These are phyloP conservation scores for Porphyrio hochstetteri DNA, from an alignment of 2,113 vertebrate species.

Conservation along the genomic window DNA sequence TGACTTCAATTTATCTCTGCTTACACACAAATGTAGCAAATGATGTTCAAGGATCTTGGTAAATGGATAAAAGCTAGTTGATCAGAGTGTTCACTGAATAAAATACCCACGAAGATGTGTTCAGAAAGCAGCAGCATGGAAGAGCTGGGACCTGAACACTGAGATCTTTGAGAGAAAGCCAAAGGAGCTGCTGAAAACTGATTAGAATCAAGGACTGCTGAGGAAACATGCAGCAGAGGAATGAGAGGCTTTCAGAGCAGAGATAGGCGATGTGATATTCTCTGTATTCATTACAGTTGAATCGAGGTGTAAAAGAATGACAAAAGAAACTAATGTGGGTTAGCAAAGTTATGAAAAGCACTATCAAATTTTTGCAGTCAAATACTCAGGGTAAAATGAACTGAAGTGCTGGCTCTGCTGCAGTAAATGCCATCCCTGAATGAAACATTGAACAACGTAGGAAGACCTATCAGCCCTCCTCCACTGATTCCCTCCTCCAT, in stretches of 20 bases:
- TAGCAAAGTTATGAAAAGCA: background rate
- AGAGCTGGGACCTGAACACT: background rate
- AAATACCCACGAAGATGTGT: background rate
- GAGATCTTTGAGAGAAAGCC: background rate
- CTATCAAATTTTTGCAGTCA: background rate
- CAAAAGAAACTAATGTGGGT: background rate
- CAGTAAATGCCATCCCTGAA: background rate
- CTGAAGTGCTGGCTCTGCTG: background rate
- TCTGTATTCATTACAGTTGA: background rate
- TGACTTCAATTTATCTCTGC: background rate
- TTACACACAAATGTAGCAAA: background rate
- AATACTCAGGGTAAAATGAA: background rate
- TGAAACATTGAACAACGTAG: background rate
- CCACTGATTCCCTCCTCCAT: background rate
- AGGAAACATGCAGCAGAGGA: background rate
- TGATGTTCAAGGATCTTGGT: background rate
- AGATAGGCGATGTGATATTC: fast-evolving
- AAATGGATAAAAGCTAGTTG: background rate
- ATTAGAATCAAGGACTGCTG: background rate
- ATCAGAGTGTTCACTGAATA: background rate
- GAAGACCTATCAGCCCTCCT: background rate
- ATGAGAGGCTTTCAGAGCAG: background rate
- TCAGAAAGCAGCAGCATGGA: background rate
- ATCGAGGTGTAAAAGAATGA: background rate
- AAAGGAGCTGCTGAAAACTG: background rate